Base-by-base conservation (phyloP, 2,888 invertebrate species). In the Latrodectus hesperus region DNA sequence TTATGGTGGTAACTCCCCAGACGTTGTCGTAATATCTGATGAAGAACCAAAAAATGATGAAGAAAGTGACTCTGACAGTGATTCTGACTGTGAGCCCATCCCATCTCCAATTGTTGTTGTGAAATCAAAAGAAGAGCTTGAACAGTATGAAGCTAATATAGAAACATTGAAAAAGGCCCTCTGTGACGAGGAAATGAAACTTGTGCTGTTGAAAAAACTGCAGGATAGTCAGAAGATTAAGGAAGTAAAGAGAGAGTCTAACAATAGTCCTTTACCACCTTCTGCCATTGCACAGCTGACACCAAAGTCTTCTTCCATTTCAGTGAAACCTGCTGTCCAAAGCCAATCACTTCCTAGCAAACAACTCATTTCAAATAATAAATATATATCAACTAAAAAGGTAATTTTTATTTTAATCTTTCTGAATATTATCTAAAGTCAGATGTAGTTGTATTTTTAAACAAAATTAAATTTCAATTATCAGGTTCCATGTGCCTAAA, bases 171-270 rank as follows among this genome's bases (percentile, higher is more conserved):
- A 96, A 71, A 97, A 97, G 92, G 97, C 98, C 91, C 93, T 99
- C 72, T 94, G 98, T 89, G 97, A 97, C 65, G 99, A 99, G 93
- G 99, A 99, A 93, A 98, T 99, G 92, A 97, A 98, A 91, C 94
- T 99, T 91, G 97, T 98, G 90, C 93, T 99, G 91, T 93, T 99
- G 91, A 96, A 98, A 92, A 98, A 98, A 93, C 93, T 99, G 89
- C 95, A 97, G 80, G 97, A 98, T 92, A 98, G 97, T 89, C 99
- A 99, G 93, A 91, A 92, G 89, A 91, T 92, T 90, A 90, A 89
- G 68, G 89, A 90, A 53, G 65, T 76, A 12, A 88, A 83, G 26
- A 16, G 70, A 26, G 88, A 88, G 49, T 38, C 65, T 17, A 74
- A 60, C 51, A 73, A 68, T 38, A 88, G 83, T n/a, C 78, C 88